Conservation (phyloP, 2,113 vertebrate species). For the Lophochroa leadbeateri region DNA sequence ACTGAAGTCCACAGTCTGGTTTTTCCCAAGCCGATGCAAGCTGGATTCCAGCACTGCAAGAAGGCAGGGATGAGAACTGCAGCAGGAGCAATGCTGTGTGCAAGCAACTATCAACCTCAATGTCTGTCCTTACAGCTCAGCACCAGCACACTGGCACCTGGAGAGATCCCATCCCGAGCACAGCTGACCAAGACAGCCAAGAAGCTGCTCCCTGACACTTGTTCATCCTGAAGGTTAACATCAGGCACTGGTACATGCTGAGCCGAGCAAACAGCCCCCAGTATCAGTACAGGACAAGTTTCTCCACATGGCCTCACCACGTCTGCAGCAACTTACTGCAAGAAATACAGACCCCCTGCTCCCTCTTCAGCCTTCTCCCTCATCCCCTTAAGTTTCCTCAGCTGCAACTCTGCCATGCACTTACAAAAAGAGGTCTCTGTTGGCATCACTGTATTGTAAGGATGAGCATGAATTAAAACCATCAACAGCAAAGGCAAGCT, state of each 20-base stretch:
- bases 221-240: neutral
- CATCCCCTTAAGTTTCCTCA: neutral
- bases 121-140: neutral
- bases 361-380: neutral
- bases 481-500: neutral
- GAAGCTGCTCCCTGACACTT: neutral
- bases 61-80: neutral
- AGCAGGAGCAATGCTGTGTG: neutral
- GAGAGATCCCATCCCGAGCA: accelerated
- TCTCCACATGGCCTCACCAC: neutral
- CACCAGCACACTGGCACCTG: neutral
- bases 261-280: neutral
- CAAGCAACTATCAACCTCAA: neutral
- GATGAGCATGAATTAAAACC: neutral
- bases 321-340: neutral
- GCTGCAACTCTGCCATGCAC: neutral
- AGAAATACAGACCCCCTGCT: neutral
- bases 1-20: neutral
- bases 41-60: neutral
- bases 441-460: neutral
- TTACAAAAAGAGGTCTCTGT: neutral
- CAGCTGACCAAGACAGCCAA: neutral
- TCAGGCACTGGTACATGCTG: neutral
- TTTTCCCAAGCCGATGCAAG: neutral
- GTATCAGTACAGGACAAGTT: neutral